These are phyloP conservation scores for Agapostemon virescens DNA, from an alignment of 2,888 invertebrate genomes.

Conservation along the genomic window DNA sequence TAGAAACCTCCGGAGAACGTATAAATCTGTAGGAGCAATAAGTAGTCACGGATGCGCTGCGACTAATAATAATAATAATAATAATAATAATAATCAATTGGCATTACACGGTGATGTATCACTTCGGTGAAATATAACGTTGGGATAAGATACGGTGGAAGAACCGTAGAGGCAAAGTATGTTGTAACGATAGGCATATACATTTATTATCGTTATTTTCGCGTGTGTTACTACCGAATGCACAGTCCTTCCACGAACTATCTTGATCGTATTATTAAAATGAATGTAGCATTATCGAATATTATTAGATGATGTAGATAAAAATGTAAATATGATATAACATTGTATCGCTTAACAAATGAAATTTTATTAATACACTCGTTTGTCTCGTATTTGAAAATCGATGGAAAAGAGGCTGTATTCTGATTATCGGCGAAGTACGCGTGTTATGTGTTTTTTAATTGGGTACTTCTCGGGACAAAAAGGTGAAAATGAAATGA, in stretches of 20 bases:
- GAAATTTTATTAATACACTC: constrained; percentile 46
- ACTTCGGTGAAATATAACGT: constrained; percentile 44
- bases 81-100: constrained; percentile 38
- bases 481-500: constrained; percentile 2
- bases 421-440: constrained; percentile 7
- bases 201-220: constrained; percentile 44
- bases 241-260: constrained; percentile 47
- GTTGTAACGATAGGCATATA: constrained; percentile 32
- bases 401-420: neutral
- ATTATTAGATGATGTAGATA: constrained; percentile 44
- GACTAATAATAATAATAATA: constrained; percentile 8
- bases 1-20: neutral
- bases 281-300: constrained; percentile 32
- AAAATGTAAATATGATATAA: constrained; percentile 45
- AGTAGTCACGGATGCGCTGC: neutral
- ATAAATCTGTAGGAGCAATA: constrained; percentile 20
- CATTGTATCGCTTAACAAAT: constrained; percentile 36
- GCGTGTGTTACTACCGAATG: constrained; percentile 41
- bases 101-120: constrained; percentile 40
- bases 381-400: constrained; percentile 33
- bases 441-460: neutral
- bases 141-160: constrained; percentile 45
- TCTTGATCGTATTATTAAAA: constrained; percentile 45
- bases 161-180: constrained; percentile 34
- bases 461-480: constrained; percentile 9